A percentile compares a stretch with the other conserved stretches of the same genome.
Conservation (phyloP, 2,888 invertebrate genomes). For the Parapristionchus giblindavisi region DNA sequence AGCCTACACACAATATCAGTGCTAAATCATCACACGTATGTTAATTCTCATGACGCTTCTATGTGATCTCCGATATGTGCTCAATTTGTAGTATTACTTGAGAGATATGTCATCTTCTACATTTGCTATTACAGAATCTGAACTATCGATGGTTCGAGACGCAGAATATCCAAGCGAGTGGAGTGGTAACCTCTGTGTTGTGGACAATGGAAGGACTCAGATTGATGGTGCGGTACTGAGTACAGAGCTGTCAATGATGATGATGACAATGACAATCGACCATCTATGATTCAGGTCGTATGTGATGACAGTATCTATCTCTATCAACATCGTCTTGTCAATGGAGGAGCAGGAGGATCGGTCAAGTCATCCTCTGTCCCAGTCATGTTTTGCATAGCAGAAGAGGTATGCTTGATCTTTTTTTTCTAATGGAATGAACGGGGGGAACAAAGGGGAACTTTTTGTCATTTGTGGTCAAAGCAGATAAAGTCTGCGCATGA, state of each 20-base stretch:
- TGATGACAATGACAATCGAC: no score
- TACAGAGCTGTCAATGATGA: no score
- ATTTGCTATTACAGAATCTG: constrained; percentile 79
- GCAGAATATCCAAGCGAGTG: constrained; percentile 86
- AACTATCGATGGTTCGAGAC: constrained; percentile 96
- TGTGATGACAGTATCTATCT: constrained; percentile 56
- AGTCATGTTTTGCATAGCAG: constrained; percentile 62
- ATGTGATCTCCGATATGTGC: no score
- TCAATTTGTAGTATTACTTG: no score
- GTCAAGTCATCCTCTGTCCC: constrained; percentile 41
- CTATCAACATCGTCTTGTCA: constrained; percentile 62
- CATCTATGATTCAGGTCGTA: constrained; percentile 53
- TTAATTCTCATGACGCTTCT: constrained; percentile 15
- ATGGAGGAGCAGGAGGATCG: constrained; percentile 39
- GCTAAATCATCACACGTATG: constrained; percentile 41
- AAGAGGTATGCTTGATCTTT: constrained; percentile 51
- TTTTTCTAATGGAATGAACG: background rate
- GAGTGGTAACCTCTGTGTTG: constrained; percentile 87
- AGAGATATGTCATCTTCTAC: no score
- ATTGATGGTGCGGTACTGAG: no score
- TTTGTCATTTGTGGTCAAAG: no score
- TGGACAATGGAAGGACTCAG: constrained; percentile 89
- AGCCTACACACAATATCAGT: constrained; percentile 78
- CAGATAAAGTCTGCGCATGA: no score
- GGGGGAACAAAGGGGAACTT: no score